Conservation (phyloP, 2,113 vertebrate genomes). For the Neogale vison region DNA sequence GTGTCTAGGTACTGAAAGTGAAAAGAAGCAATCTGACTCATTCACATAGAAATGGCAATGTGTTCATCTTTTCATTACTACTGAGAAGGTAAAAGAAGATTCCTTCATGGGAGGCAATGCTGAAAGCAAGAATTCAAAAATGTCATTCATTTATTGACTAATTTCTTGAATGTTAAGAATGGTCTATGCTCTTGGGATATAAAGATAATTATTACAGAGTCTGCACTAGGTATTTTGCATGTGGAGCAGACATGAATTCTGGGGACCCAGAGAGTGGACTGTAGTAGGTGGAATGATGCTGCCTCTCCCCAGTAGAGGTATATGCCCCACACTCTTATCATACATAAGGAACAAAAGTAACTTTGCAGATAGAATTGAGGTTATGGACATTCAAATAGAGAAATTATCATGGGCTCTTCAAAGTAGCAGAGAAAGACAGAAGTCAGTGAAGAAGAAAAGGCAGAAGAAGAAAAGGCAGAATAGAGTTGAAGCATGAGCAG, state of each 20-base stretch:
- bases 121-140: not conserved
- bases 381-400: not conserved
- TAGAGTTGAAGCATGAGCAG: not conserved
- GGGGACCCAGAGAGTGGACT: not conserved
- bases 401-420: not conserved
- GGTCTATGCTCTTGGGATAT: not conserved
- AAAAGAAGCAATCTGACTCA: not conserved
- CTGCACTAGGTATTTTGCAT: not conserved
- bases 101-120: not conserved
- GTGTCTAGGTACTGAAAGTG: not conserved
- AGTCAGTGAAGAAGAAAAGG: not conserved
- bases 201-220: not conserved
- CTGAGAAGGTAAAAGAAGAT: not conserved
- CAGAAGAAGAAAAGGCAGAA: not conserved
- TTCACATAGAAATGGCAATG: not conserved
- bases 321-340: not conserved
- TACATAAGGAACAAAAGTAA: not conserved
- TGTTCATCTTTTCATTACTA: not conserved
- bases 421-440: not conserved
- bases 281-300: not conserved
- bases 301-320: not conserved
- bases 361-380: not conserved
- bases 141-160: not conserved
- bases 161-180: not conserved
- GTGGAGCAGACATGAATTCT: not conserved